phyloP scores from a whole-genome alignment of 2,797 vertebrate species.

The Nyctalus aviator region DNA sequence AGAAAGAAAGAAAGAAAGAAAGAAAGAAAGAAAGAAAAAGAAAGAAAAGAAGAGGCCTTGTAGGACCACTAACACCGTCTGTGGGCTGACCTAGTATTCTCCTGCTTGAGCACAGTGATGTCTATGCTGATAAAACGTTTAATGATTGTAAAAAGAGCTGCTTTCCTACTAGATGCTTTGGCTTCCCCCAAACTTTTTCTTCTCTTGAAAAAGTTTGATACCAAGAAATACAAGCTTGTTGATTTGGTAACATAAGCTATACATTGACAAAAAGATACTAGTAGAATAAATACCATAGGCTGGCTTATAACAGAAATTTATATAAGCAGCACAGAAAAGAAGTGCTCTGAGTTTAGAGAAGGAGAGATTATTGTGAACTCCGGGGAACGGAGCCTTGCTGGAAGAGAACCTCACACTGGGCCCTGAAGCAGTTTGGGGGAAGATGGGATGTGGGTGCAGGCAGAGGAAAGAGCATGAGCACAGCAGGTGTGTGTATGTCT shows the following conservation, averaged over 20 bases:
- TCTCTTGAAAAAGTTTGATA: slow-evolving; percentile 1
- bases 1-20: no score
- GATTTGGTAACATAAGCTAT: background rate
- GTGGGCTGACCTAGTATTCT: background rate
- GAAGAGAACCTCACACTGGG: accelerated
- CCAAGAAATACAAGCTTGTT: background rate
- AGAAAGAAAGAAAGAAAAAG: no score
- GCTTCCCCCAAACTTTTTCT: background rate
- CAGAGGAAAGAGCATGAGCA: background rate
- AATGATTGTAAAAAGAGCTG: background rate
- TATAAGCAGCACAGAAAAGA: background rate
- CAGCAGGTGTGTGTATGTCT: background rate
- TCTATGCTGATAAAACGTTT: background rate
- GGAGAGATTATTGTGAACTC: background rate
- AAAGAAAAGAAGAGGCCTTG: background rate
- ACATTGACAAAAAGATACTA: background rate
- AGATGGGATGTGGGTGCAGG: background rate
- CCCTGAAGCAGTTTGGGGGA: accelerated
- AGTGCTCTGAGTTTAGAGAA: background rate
- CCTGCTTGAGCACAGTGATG: background rate
- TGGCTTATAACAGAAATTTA: background rate
- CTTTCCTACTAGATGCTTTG: background rate
- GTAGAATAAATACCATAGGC: background rate
- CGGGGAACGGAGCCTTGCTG: background rate
- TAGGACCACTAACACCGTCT: background rate